These are phyloP conservation scores for Eufriesea mexicana DNA, from an alignment of 1,140 invertebrate genomes.

Conservation along the genomic window DNA sequence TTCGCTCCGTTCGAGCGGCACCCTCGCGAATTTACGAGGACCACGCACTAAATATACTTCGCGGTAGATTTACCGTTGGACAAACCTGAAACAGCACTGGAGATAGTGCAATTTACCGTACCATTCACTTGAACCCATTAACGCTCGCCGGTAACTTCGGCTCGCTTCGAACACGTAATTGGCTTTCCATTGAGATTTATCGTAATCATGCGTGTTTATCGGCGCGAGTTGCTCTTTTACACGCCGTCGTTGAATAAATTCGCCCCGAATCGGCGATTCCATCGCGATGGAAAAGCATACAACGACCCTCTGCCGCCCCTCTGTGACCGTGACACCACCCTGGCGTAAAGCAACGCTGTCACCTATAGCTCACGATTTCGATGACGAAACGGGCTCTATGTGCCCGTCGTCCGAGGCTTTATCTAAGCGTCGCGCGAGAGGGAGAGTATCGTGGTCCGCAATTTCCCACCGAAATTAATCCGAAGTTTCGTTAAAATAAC, in stretches of 20 bases:
- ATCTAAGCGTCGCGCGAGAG: background rate
- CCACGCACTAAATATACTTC: slow-evolving; percentile 53
- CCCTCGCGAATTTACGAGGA: slow-evolving; percentile 55
- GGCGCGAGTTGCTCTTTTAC: slow-evolving; percentile 34
- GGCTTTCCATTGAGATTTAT: slow-evolving; percentile 69
- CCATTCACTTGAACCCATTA: slow-evolving; percentile 71
- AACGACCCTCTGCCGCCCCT: too few relatives aligned
- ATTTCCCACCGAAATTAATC: background rate
- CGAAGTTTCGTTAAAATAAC: background rate
- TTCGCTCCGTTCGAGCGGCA: background rate
- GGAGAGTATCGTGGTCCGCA: background rate
- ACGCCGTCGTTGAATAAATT: slow-evolving; percentile 32
- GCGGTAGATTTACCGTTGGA: slow-evolving; percentile 52
- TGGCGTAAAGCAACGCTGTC: too few relatives aligned
- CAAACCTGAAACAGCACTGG: slow-evolving; percentile 59
- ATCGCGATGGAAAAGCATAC: background rate
- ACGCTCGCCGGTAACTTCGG: slow-evolving; percentile 60
- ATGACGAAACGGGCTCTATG: too few relatives aligned
- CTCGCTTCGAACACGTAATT: slow-evolving; percentile 56
- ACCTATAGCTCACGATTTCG: too few relatives aligned
- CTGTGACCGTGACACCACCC: too few relatives aligned
- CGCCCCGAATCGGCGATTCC: background rate
- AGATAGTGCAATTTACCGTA: slow-evolving; percentile 68
- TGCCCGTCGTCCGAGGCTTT: background rate
- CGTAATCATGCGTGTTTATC: slow-evolving; percentile 62